Percentiles rank a stretch among this genome's conserved stretches.
phyloP scores from a whole-genome alignment of 2,888 invertebrate species.

The Lasioglossum villosulum region DNA sequence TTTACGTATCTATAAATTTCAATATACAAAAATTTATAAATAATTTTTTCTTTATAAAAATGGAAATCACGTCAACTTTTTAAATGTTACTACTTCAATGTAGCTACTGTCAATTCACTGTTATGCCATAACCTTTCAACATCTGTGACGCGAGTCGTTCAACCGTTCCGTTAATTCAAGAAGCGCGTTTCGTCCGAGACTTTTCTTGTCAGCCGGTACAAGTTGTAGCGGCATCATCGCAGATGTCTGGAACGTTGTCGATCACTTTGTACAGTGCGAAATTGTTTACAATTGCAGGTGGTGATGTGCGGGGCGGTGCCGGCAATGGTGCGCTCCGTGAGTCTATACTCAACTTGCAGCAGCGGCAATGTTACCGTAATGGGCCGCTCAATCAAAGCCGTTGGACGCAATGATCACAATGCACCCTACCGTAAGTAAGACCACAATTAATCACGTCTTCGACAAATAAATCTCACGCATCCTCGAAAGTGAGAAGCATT shows the following conservation, averaged over 20 bases:
- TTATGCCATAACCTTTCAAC: background rate
- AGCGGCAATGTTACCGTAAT: slow-evolving; percentile 89
- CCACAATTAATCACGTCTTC: slow-evolving; percentile 20
- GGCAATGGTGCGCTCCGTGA: slow-evolving; percentile 90
- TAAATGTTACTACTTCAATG: too few relatives aligned
- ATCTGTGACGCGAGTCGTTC: background rate
- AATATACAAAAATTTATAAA: too few relatives aligned
- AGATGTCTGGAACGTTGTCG: background rate
- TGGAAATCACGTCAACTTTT: too few relatives aligned
- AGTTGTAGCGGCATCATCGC: background rate
- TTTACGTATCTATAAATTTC: too few relatives aligned
- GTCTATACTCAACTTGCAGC: slow-evolving; percentile 89
- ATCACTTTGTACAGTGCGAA: slow-evolving; percentile 18
- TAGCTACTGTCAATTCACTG: background rate
- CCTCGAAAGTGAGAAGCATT: background rate
- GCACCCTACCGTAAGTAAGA: slow-evolving; percentile 88
- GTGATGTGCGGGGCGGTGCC: slow-evolving; percentile 91
- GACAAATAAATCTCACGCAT: background rate
- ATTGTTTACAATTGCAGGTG: slow-evolving; percentile 85
- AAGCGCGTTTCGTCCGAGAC: background rate
- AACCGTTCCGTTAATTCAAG: background rate
- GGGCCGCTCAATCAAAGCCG: slow-evolving; percentile 88
- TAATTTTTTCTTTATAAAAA: too few relatives aligned
- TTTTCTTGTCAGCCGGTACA: slow-evolving; percentile 17
- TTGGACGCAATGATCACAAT: slow-evolving; percentile 85